Conservation (phyloP, 2,797 vertebrate genomes). For the Pygocentrus nattereri region DNA sequence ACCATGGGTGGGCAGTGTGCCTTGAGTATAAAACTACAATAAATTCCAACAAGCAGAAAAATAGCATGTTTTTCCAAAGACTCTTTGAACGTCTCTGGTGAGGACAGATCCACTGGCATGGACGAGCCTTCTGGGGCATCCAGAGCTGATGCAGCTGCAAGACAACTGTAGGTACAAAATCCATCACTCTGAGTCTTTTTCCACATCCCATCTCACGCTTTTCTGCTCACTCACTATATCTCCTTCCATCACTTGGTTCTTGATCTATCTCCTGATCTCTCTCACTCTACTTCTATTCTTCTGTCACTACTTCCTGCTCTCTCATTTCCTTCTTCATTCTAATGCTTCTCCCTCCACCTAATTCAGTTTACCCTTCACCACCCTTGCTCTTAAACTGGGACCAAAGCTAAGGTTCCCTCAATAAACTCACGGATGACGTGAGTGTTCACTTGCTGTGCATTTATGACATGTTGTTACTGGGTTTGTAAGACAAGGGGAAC, state of each 20-base stretch:
- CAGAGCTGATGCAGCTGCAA: conserved; percentile 34
- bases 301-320: background rate
- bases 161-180: conserved; percentile 24
- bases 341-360: background rate
- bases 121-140: conserved; percentile 6
- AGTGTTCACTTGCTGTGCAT: conserved; percentile 46
- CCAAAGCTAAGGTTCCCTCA: conserved; percentile 35
- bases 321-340: background rate
- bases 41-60: conserved; percentile 52
- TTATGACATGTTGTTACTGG: conserved; percentile 50
- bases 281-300: background rate
- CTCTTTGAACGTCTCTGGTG: conserved; percentile 33
- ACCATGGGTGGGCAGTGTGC: conserved; percentile 45
- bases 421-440: conserved; percentile 41
- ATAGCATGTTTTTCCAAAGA: conserved; percentile 38
- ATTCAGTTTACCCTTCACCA: conserved; percentile 24
- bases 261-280: background rate
- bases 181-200: conserved; percentile 24
- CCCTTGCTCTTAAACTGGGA: conserved; percentile 1
- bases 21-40: conserved; percentile 51
- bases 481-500: background rate
- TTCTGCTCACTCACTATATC: conserved; percentile 9
- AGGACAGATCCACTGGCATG: conserved; percentile 53
- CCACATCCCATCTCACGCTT: conserved; percentile 16
- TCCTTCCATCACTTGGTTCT: background rate